phyloP scores from a whole-genome alignment of 2,797 vertebrate genomes.

The Aplochiton taeniatus region DNA sequence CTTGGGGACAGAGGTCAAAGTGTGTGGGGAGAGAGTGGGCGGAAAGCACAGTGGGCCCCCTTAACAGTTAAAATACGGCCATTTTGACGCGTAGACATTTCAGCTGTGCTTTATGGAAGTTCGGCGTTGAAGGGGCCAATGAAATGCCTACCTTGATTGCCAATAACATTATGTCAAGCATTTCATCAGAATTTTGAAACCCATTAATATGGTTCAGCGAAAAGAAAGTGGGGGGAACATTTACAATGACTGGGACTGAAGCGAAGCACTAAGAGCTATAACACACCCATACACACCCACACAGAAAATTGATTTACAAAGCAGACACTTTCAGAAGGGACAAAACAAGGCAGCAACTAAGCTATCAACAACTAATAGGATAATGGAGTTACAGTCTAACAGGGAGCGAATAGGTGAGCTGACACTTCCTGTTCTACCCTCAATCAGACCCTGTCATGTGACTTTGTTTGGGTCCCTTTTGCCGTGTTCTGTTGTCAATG shows the following conservation, averaged over 20 bases:
- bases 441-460: not conserved
- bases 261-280: not conserved
- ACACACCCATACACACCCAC: slow-evolving; percentile 9
- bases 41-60: slow-evolving; percentile 44
- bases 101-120: slow-evolving; percentile 47
- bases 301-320: slow-evolving; percentile 1
- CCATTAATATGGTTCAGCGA: slow-evolving; percentile 33
- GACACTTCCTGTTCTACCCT: not conserved
- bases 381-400: not conserved
- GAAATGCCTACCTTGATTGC: slow-evolving; percentile 35
- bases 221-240: slow-evolving; percentile 1
- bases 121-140: slow-evolving; percentile 34
- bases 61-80: slow-evolving; percentile 36
- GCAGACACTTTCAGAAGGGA: no score
- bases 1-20: slow-evolving; percentile 41
- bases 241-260: not conserved
- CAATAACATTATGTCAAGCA: slow-evolving; percentile 44
- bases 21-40: slow-evolving; percentile 33
- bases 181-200: slow-evolving; percentile 52
- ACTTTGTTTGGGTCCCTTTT: slow-evolving; percentile 21
- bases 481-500: slow-evolving; percentile 6
- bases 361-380: no score
- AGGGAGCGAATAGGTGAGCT: not conserved
- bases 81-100: slow-evolving; percentile 53
- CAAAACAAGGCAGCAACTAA: no score